Conservation (phyloP, 2,797 vertebrate species). For the Spea hammondii region DNA sequence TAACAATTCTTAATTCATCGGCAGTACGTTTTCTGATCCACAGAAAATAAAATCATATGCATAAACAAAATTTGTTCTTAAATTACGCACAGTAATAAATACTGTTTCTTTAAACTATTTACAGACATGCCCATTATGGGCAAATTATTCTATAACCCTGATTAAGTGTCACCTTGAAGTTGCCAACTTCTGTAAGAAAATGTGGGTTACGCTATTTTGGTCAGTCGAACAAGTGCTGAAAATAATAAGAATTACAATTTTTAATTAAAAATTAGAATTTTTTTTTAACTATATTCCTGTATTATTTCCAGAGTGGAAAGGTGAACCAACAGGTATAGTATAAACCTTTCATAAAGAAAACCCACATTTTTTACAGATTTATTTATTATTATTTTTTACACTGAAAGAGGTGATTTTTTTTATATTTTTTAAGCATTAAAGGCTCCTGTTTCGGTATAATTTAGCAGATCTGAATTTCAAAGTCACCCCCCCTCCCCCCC, state of each 20-base stretch:
- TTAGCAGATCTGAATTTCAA: too few relatives aligned
- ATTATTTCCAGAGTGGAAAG: too few relatives aligned
- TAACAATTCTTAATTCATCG: slow-evolving; percentile 62
- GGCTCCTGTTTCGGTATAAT: slow-evolving; percentile 3
- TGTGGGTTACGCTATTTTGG: not conserved
- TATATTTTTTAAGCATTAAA: not conserved
- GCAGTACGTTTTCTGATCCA: slow-evolving; percentile 77
- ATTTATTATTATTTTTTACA: not conserved
- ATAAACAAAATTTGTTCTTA: slow-evolving; percentile 57
- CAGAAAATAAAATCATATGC: slow-evolving; percentile 68
- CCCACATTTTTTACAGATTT: slow-evolving; percentile 5
- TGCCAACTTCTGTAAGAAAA: slow-evolving; percentile 13
- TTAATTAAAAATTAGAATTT: too few relatives aligned
- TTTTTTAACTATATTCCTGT: too few relatives aligned
- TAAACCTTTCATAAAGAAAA: too few relatives aligned
- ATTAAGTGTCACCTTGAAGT: slow-evolving; percentile 54
- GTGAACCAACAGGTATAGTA: too few relatives aligned
- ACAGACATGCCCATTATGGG: slow-evolving; percentile 92
- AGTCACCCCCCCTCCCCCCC: too few relatives aligned
- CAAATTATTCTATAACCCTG: slow-evolving; percentile 54
- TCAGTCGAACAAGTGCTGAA: not conserved
- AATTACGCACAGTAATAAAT: slow-evolving; percentile 79
- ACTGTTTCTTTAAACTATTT: slow-evolving; percentile 82
- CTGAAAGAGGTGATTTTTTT: slow-evolving; percentile 2
- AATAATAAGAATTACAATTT: not conserved